Base-by-base conservation (phyloP, 2,797 vertebrate genomes). In the Oreochromis grahami region DNA sequence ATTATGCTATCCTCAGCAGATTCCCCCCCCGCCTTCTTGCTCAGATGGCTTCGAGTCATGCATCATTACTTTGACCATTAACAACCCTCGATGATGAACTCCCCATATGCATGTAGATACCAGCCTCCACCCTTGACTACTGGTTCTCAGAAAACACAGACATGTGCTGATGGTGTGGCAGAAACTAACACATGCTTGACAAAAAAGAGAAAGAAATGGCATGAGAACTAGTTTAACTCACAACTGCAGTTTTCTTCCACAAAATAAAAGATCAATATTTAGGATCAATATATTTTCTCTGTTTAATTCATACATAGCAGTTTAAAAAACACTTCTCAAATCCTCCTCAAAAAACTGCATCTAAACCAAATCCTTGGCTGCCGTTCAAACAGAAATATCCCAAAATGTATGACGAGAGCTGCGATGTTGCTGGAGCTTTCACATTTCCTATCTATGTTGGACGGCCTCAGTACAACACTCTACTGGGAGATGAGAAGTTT, bases 51-150 rank as follows among this genome's bases (percentile, higher is more conserved):
- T 13, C 32, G 78, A 92, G 91, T 92, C 89, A 91, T 88, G 90
- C 91, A 86, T 94, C 89, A 92, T 92, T 90, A 90, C 93, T 83
- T 63, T 79, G 83, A 81, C 86, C 92, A 94, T 94, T 94, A 94
- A 92, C 88, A 92, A 87, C 88, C 68, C 38, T 45, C 34, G 1
- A 85, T 87, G 89, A 94, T 94, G 80, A 90, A 94, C 92, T 91
- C 83, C 76, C 86, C 72, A 80, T 86, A 76, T 79, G 78, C 77
- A 53, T 82, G 81, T 53, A 85, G 85, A 92, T 86, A 85, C 80
- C 81, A 55, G 51, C 36, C 34, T 87, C 53, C 53, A 15, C 6
- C 3, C 79, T 36, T 85, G 84, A 91, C 81, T 60, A 50, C 26
- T 77, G 81, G 82, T 76, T 21, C 84, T 90, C 87, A 85, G 84